Evolutionary conservation across 2,888 invertebrate species (phyloP).

Genomic region (Ochropleura leucogaster): DNA sequence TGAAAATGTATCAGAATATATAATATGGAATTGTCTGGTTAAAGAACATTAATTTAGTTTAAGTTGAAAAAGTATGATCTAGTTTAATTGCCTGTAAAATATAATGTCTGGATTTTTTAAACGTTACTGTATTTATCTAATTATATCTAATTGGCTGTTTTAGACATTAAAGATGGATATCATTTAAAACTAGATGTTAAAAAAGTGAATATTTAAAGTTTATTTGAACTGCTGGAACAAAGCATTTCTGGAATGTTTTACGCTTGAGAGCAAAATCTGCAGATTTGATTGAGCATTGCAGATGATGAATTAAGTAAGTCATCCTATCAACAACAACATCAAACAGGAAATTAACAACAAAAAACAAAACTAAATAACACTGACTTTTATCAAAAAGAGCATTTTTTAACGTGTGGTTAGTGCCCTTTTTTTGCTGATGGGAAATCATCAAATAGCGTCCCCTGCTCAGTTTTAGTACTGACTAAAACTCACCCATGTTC

Average conservation of each 20-base stretch:
- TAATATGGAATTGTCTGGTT: background rate
- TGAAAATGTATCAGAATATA: conserved; percentile 37
- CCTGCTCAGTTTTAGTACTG: no score
- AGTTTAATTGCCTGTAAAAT: background rate
- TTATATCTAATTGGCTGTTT: conserved; percentile 10
- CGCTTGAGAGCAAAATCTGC: background rate
- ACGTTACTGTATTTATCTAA: background rate
- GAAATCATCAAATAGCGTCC: no score
- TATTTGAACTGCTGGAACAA: background rate
- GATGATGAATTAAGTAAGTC: background rate
- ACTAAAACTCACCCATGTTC: no score
- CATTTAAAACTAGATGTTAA: background rate
- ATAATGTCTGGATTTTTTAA: background rate
- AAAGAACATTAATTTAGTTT: conserved; percentile 11
- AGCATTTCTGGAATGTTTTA: background rate
- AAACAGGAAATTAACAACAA: background rate
- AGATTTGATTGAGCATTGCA: background rate
- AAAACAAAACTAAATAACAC: background rate
- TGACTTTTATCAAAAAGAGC: background rate
- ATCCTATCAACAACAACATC: background rate
- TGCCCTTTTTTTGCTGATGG: no score
- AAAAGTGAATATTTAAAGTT: background rate
- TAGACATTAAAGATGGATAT: background rate
- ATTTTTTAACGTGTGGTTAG: no score
- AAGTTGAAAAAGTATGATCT: conserved; percentile 4